phyloP scores from a whole-genome alignment of 2,797 vertebrate species.

The Allobates femoralis region DNA sequence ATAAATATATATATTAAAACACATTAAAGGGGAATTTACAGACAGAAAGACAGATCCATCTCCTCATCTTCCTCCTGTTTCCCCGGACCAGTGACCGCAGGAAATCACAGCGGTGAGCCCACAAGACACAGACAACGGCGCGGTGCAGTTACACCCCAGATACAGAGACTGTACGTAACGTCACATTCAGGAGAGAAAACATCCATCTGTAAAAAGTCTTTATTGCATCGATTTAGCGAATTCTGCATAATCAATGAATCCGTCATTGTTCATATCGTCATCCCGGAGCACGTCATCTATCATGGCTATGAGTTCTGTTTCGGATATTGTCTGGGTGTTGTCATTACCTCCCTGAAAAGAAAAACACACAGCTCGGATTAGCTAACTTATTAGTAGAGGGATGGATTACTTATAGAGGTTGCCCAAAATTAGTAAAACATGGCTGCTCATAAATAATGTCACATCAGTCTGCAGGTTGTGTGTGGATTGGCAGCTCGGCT shows the following conservation, averaged over 20 bases:
- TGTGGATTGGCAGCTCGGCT: too few species aligned
- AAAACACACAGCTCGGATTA: background rate
- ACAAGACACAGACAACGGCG: background rate
- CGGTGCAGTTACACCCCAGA: slow-evolving; percentile 5
- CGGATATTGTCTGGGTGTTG: slow-evolving; percentile 82
- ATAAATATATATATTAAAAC: background rate
- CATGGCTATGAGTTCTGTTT: slow-evolving; percentile 89
- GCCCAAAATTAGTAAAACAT: too few species aligned
- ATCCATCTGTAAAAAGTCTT: slow-evolving; percentile 54
- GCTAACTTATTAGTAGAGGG: background rate
- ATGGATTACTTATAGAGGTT: too few species aligned
- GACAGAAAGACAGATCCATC: background rate
- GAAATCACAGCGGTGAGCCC: background rate
- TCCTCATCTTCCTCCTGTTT: background rate
- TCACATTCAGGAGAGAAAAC: slow-evolving; percentile 69
- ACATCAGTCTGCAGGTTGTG: too few species aligned
- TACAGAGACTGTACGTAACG: slow-evolving; percentile 58
- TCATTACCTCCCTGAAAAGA: slow-evolving; percentile 83
- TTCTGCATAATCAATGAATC: slow-evolving; percentile 96
- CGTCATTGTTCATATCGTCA: slow-evolving; percentile 95
- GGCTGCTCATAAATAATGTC: too few species aligned
- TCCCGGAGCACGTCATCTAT: slow-evolving; percentile 93
- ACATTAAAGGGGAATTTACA: background rate
- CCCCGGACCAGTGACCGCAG: background rate
- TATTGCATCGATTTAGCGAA: slow-evolving; percentile 94